Evolutionary conservation across 2,888 invertebrate species (phyloP).

Genomic region (Cheiracanthium punctorium): DNA sequence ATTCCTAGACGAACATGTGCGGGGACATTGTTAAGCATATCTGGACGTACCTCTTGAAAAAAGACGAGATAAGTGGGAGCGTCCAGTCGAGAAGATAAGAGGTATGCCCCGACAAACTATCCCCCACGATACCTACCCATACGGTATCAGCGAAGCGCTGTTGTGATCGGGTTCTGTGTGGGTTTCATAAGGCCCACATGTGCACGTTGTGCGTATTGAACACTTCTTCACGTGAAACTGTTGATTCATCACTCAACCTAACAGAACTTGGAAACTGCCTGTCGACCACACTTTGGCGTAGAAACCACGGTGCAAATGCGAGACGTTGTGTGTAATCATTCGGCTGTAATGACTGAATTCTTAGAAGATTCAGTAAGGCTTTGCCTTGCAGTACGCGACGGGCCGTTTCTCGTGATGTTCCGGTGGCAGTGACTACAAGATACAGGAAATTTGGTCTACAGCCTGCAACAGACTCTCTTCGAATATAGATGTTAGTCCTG

Average conservation of each 20-base stretch:
- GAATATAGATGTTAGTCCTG: too few species aligned
- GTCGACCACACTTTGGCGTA: neutral
- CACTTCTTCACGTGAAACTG: neutral
- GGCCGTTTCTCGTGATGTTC: too few species aligned
- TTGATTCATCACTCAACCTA: neutral
- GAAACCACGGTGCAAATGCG: neutral
- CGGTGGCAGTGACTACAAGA: too few species aligned
- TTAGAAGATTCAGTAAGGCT: too few species aligned
- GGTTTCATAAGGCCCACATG: neutral
- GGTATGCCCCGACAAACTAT: neutral
- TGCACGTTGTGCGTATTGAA: neutral
- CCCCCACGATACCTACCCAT: too few species aligned
- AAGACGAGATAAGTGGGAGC: neutral
- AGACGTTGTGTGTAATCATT: too few species aligned
- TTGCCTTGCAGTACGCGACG: too few species aligned
- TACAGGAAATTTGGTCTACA: too few species aligned
- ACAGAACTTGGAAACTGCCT: neutral
- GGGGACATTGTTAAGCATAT: neutral
- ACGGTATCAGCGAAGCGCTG: too few species aligned
- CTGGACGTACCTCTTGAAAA: neutral
- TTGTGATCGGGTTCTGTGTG: neutral
- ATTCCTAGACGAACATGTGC: neutral
- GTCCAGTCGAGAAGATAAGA: neutral
- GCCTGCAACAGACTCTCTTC: too few species aligned
- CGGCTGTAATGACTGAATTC: too few species aligned